phyloP scores from a whole-genome alignment of 2,113 vertebrate species.

The Psettodes erumei region DNA sequence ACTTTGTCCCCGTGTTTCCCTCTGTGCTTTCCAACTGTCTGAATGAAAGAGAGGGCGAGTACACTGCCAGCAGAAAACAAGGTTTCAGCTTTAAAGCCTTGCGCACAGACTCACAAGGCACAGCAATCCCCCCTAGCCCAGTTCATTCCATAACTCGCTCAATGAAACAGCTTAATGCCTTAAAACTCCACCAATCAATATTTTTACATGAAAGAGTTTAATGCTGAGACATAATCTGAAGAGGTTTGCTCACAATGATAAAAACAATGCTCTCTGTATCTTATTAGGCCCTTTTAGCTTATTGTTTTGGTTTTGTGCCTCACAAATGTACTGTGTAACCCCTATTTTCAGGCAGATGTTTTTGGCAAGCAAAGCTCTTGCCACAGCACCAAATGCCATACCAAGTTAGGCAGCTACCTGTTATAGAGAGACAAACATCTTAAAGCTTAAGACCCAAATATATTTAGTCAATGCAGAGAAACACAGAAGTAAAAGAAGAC shows the following conservation, averaged over 20 bases:
- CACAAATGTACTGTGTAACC: no score
- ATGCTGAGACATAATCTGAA: background rate
- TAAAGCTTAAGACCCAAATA: no score
- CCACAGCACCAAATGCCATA: no score
- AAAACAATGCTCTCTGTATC: background rate
- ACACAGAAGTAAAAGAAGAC: no score
- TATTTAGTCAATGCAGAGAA: no score
- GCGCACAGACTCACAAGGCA: slow-evolving; percentile 7
- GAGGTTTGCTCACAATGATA: background rate
- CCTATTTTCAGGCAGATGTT: no score
- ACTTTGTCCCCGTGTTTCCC: slow-evolving; percentile 54
- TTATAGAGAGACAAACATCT: no score
- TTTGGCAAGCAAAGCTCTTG: no score
- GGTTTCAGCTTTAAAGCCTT: slow-evolving; percentile 23
- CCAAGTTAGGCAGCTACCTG: no score
- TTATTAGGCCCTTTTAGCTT: no score
- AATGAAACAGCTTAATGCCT: background rate
- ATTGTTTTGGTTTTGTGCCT: no score
- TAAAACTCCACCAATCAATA: background rate
- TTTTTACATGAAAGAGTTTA: background rate
- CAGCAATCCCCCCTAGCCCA: background rate
- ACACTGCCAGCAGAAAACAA: slow-evolving; percentile 27
- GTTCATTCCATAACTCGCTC: background rate
- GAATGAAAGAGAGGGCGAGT: slow-evolving; percentile 39
- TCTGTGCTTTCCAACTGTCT: slow-evolving; percentile 48